phyloP scores from a whole-genome alignment of 2,888 invertebrate genomes.

The Megaustenia siamemsis region DNA sequence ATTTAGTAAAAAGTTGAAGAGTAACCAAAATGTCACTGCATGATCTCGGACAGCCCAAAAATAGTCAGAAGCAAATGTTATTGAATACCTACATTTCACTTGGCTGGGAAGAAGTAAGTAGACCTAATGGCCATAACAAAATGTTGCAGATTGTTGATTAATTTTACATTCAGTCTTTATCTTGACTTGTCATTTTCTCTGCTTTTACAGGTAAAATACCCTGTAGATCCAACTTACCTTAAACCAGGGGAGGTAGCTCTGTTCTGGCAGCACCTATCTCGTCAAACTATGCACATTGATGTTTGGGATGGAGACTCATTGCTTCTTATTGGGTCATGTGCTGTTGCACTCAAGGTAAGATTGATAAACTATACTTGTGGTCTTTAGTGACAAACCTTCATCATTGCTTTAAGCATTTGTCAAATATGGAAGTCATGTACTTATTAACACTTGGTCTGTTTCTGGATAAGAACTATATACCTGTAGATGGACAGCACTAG shows the following conservation, averaged over 20 bases:
- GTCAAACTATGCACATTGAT: slow-evolving; percentile 80
- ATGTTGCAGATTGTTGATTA: background rate
- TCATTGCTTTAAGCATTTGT: no score
- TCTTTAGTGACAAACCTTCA: background rate
- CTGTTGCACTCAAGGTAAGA: slow-evolving; percentile 80
- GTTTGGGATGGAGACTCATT: slow-evolving; percentile 82
- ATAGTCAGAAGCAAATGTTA: no score
- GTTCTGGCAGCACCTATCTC: slow-evolving; percentile 79
- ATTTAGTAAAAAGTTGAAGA: background rate
- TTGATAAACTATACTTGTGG: background rate
- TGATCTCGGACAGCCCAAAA: background rate
- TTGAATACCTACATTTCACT: no score
- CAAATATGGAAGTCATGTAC: no score
- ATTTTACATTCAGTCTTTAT: no score
- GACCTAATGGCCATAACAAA: no score
- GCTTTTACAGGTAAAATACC: slow-evolving; percentile 77
- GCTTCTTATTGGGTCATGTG: slow-evolving; percentile 80
- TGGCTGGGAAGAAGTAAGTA: no score
- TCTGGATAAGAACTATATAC: no score
- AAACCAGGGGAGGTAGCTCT: slow-evolving; percentile 79
- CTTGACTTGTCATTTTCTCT: background rate
- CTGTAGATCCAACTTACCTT: slow-evolving; percentile 79
- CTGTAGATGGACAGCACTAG: no score
- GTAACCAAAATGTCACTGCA: background rate
- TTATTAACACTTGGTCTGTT: no score